Evolutionary conservation across 2,113 vertebrate species (phyloP).

Genomic region (Heteronetta atricapilla): DNA sequence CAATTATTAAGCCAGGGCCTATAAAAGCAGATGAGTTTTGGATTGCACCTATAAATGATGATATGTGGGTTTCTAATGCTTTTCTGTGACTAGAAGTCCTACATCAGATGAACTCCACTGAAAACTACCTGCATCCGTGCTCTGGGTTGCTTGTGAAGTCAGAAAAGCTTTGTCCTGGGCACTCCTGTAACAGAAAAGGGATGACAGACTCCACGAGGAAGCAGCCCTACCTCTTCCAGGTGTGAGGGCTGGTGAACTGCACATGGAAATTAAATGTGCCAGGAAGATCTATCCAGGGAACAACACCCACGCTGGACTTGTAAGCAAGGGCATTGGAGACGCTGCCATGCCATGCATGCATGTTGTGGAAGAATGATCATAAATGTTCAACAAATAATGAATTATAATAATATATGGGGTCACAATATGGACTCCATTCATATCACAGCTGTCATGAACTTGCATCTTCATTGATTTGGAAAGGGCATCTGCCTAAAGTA

Average conservation of each 20-base stretch:
- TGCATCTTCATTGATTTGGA: conserved; percentile 15
- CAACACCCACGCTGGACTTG: not conserved
- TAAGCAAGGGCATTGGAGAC: conserved; percentile 19
- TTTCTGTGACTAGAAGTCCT: conserved; percentile 10
- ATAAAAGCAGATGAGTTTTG: conserved; percentile 69
- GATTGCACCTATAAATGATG: conserved; percentile 64
- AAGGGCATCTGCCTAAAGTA: not conserved
- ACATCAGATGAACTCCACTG: not conserved
- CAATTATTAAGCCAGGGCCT: conserved; percentile 64
- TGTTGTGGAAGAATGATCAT: not conserved
- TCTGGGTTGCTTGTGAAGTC: not conserved
- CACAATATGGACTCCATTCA: not conserved
- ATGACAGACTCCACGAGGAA: not conserved
- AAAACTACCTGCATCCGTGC: not conserved
- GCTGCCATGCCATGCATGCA: no score
- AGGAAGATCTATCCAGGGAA: not conserved
- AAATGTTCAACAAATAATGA: conserved; percentile 19
- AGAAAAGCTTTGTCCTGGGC: not conserved
- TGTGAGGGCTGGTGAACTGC: not conserved
- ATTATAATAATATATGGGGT: not conserved
- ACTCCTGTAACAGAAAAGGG: not conserved
- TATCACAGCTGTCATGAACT: conserved; percentile 9
- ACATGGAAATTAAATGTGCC: not conserved
- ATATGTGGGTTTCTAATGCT: conserved; percentile 49
- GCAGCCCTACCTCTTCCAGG: not conserved